Evolutionary conservation across 2,797 vertebrate genomes (phyloP).

Genomic region (Borostomias antarcticus): DNA sequence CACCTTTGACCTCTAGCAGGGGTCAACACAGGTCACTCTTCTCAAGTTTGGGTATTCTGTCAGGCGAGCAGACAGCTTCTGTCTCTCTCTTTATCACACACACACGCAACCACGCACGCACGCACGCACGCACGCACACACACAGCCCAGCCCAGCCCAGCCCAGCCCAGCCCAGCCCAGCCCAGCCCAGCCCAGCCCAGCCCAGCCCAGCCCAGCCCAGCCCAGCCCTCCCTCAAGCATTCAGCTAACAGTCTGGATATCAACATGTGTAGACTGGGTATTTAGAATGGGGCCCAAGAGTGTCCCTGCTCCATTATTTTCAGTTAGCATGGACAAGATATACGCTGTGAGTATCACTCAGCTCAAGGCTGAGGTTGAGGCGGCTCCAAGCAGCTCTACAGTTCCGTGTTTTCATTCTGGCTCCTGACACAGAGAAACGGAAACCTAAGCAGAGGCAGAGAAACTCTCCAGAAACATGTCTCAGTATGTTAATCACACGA

Average conservation of each 20-base stretch:
- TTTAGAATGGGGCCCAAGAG: too few relatives aligned
- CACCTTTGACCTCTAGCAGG: slow-evolving; percentile 61
- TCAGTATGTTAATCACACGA: slow-evolving; percentile 60
- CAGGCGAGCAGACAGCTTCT: slow-evolving; percentile 40
- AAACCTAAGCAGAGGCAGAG: slow-evolving; percentile 29
- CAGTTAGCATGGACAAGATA: too few relatives aligned
- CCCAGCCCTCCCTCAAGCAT: too few relatives aligned
- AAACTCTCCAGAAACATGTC: slow-evolving; percentile 54
- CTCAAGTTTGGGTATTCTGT: slow-evolving; percentile 58
- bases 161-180: too few relatives aligned
- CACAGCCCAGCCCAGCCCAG: too few relatives aligned
- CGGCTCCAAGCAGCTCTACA: slow-evolving; percentile 27
- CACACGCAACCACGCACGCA: neutral
- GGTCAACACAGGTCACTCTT: slow-evolving; percentile 55
- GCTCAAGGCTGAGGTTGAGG: neutral
- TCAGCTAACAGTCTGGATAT: too few relatives aligned
- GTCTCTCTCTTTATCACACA: too few relatives aligned
- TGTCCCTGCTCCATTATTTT: too few relatives aligned
- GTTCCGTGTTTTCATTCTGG: slow-evolving; percentile 11
- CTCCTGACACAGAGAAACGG: slow-evolving; percentile 37
- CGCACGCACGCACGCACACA: neutral
- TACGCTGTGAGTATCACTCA: too few relatives aligned
- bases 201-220: too few relatives aligned
- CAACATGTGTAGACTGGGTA: too few relatives aligned
- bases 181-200: too few relatives aligned